Base-by-base conservation (phyloP, 2,113 vertebrate species). In the Xiphorhynchus elegans region DNA sequence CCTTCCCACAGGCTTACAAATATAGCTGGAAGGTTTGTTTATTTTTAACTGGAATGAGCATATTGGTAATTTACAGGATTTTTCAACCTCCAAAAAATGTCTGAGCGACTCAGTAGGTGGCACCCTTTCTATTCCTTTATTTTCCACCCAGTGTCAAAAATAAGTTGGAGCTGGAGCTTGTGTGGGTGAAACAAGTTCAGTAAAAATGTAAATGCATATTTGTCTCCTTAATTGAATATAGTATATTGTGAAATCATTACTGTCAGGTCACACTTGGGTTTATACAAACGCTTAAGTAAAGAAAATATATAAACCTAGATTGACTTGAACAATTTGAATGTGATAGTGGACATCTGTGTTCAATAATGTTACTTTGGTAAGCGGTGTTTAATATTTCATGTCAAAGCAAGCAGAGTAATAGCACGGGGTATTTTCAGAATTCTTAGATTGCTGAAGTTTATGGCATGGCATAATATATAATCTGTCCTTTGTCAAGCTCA, bases 381-480 rank as follows among this genome's bases (percentile, higher is more conserved):
- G 96, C 93, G 47, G 95, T 98, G 98, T 98, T 98, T 98, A 98
- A 98, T 98, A 98, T 98, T 98, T 98, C 98, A 98, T 97, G 97
- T 97, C 97, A 97, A 91, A 91, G 88, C 17, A 17, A 87, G 94
- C 92, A 85, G 94, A 93, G 94, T 95, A 96, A 97, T 95, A 97
- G 97, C 74, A 92, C 13, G 0, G 80, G 88, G 83, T 96, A 97
- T 96, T 96, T 96, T 97, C 93, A 95, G 95, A 96, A 95, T 96
- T 96, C 95, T 93, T 88, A 95, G 95, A 89, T 97, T 94, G 93
- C 95, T 89, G 87, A 59, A 95, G 86, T 97, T 97, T 97, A 96
- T 94, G 93, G 91, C 76, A 90, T 12, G 4, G 93, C 13, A 5
- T 88, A 95, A 94, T 93, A 94, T 87, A 97, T 96, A 96, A 94